phyloP scores from a whole-genome alignment of 2,797 vertebrate genomes.

The Silurus aristotelis region DNA sequence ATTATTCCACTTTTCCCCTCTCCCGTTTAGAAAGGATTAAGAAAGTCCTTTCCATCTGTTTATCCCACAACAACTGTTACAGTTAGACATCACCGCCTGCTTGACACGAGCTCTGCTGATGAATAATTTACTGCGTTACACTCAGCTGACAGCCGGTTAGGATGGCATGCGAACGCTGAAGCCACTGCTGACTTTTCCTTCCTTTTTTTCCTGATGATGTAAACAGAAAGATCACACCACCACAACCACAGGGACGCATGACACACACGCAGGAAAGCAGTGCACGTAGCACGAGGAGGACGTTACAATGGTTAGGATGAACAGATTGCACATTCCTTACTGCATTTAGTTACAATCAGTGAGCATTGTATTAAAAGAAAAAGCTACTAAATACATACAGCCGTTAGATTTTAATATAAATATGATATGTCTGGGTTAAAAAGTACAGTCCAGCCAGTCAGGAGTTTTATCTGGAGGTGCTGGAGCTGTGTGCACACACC shows the following conservation, averaged over 20 bases:
- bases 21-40: too few species aligned
- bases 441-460: background rate
- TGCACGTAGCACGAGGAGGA: background rate
- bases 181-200: background rate
- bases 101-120: background rate
- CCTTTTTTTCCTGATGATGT: too few species aligned
- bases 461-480: too few species aligned
- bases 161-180: background rate
- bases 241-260: background rate
- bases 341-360: background rate
- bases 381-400: background rate
- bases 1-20: too few species aligned
- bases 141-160: background rate
- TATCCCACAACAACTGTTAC: too few species aligned
- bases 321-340: background rate
- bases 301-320: background rate
- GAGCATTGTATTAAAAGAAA: background rate
- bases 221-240: background rate
- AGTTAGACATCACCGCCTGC: too few species aligned
- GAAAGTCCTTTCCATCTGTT: too few species aligned
- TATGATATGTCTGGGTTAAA: background rate
- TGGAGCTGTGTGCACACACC: conserved; percentile 42
- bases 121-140: background rate
- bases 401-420: background rate
- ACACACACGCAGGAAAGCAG: background rate